Evolutionary conservation across 2,797 vertebrate species (phyloP), one percentile per base, ranked within the genome.

Genomic region (Neopelma chrysocephalum): DNA sequence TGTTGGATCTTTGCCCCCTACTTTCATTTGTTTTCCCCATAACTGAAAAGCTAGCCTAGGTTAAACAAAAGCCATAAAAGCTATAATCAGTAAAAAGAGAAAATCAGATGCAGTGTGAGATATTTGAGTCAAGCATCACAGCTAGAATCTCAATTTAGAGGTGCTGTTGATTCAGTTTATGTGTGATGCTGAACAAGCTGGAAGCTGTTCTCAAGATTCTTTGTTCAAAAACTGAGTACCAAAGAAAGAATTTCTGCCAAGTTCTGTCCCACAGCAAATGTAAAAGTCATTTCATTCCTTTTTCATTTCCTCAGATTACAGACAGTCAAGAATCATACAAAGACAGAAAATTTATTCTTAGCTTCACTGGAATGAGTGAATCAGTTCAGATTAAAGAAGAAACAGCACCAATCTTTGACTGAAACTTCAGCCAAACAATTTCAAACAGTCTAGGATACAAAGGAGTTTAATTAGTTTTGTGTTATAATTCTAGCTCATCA

Each of bases 191-290:
- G 87, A 89, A 95, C 75, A 79, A 58, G 22, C 48, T 88, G 51
- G 61, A 69, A 71, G 32, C 14, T 78, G 6, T 73, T 96, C 56
- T 86, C 81, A 76, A 43, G 65, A 80, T 34, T 73, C 64, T 57
- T 86, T 93, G 61, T 89, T 87, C 91, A 62, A 96, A 90, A 95
- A 29, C 79, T 79, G 58, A 96, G 48, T 64, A 76, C 31, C 22
- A 92, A 94, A 92, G 53, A 89, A 72, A 84, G 42, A 93, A 93
- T 95, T 96, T 97, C 73, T 92, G 69, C 50, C 94, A 82, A 68
- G 31, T 29, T 61, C 62, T 75, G 77, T 82, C 88, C 91, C 43
- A 61, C 11, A 36, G 29, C 56, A 92, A 84, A 85, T 58, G 43
- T 40, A 90, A 87, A 95, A 95, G 83, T 65, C 2, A 82, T 95